A percentile compares a stretch with the other conserved stretches of the same genome.
Conservation (phyloP, 2,797 vertebrate species). For the Macrochelys suwanniensis region DNA sequence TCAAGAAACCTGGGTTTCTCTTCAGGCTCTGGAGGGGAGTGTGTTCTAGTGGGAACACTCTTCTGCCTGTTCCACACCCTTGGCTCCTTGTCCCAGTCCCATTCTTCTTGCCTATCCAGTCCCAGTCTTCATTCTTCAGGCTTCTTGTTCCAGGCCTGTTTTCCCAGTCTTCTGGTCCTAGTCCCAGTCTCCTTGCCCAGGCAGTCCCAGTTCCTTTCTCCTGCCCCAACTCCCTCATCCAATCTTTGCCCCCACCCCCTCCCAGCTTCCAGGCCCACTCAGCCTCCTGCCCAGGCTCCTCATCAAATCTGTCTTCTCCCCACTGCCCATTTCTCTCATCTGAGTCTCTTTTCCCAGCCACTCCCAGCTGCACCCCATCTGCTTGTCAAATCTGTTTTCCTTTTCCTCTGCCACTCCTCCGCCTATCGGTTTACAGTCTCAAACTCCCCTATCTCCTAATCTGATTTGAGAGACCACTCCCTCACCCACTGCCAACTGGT, state of each 20-base stretch:
- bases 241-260: no score
- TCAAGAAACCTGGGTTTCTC: not conserved
- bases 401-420: not conserved
- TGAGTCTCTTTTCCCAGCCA: not conserved
- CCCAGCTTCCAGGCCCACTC: no score
- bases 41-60: not conserved
- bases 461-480: not conserved
- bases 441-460: not conserved
- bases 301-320: not conserved
- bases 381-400: not conserved
- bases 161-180: not conserved
- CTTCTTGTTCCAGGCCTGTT: not conserved
- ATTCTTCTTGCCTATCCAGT: not conserved
- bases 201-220: not conserved
- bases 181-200: not conserved
- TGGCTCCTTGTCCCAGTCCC: not conserved
- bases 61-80: not conserved
- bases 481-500: no score
- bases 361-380: not conserved
- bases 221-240: no score
- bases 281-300: not conserved
- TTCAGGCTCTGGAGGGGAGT: not conserved
- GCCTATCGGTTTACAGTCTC: not conserved
- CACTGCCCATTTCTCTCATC: not conserved
- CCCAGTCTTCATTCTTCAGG: not conserved